phyloP scores from a whole-genome alignment of 2,797 vertebrate species.

The Thamnophis elegans region DNA sequence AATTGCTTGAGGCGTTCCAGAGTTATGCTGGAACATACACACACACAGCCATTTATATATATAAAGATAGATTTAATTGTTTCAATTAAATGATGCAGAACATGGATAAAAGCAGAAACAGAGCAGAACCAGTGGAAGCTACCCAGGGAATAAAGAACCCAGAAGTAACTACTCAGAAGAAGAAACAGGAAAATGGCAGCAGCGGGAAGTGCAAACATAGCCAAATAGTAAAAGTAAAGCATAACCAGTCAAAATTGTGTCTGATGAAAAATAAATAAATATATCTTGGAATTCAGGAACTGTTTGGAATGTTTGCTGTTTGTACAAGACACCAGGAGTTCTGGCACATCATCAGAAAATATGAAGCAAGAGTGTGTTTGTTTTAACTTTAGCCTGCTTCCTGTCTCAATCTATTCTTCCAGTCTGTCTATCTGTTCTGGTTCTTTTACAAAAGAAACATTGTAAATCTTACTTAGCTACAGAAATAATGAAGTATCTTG shows the following conservation, averaged over 20 bases:
- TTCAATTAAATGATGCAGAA: not conserved
- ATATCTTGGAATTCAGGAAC: conserved; percentile 7
- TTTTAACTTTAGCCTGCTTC: conserved; percentile 16
- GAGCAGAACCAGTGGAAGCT: not conserved
- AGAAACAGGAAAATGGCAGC: not conserved
- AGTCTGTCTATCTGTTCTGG: not conserved
- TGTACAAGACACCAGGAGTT: not conserved
- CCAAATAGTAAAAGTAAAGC: not conserved
- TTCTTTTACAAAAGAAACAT: not conserved
- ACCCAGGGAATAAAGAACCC: not conserved
- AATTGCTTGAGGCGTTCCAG: no score
- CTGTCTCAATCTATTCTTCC: not conserved
- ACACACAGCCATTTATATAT: no score
- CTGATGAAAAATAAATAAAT: not conserved
- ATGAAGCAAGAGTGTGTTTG: conserved; percentile 3
- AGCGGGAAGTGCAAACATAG: not conserved
- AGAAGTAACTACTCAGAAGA: not conserved
- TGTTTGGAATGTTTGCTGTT: conserved; percentile 19
- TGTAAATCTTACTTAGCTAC: not conserved
- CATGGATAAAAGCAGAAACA: not conserved
- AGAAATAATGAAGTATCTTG: not conserved
- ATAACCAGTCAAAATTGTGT: not conserved
- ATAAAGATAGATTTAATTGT: not conserved
- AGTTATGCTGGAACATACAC: no score
- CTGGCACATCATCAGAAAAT: not conserved